Conservation (phyloP, 30 jellyfish, hydroid and myxozoan genomes). For the Hydra vulgaris region DNA sequence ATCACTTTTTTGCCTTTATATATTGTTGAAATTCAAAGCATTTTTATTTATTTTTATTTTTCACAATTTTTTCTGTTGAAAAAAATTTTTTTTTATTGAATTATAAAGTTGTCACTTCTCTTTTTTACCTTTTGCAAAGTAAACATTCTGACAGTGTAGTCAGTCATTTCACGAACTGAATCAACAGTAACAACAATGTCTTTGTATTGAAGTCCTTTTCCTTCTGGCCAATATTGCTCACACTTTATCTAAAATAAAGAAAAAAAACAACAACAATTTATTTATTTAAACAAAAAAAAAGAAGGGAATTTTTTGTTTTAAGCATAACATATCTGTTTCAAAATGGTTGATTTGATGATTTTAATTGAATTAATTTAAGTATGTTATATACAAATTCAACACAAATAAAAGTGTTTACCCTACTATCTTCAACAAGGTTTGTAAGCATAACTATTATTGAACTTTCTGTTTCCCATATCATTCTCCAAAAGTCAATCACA, state of each 20-base stretch:
- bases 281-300: not conserved
- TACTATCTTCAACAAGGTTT: conserved; percentile 67
- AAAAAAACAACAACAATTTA: not conserved
- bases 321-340: not conserved
- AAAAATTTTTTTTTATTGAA: too few species aligned
- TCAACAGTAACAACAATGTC: conserved; percentile 58
- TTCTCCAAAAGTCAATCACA: conserved; percentile 93
- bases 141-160: conserved; percentile 76
- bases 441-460: conserved; percentile 90
- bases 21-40: too few species aligned
- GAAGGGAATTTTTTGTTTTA: not conserved
- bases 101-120: not conserved
- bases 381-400: too few species aligned
- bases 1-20: too few species aligned
- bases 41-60: too few species aligned
- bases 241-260: conserved; percentile 70
- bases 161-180: conserved; percentile 78
- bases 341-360: too few species aligned
- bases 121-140: conserved; percentile 54
- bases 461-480: conserved; percentile 80
- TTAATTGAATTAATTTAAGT: too few species aligned
- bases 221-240: conserved; percentile 99
- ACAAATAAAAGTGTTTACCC: too few species aligned
- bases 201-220: conserved; percentile 49
- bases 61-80: too few species aligned